Base-by-base conservation (phyloP, 2,797 vertebrate genomes). In the Nyctalus aviator region DNA sequence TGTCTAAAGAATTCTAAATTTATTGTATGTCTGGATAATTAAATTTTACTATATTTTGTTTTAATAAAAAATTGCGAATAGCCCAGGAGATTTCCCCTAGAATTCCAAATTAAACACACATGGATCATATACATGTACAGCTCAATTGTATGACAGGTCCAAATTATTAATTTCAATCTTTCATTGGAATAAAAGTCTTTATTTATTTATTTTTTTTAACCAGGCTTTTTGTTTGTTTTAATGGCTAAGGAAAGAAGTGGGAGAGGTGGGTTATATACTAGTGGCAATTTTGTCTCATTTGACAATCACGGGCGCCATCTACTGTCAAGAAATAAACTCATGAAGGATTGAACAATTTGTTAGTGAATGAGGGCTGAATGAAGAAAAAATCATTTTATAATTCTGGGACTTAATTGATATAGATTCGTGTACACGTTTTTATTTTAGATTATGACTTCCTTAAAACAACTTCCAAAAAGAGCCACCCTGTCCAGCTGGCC, bases 221-320 rank as follows among this genome's bases (percentile, higher is more conserved):
- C 20, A 69, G 76, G 76, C 35, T 75, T 44, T 66, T 64, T 14
- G 32, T 30, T 59, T 20, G 41, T 37, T 84, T 53, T 84, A 37
- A 53, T 32, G 15, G 1, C 46, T 37, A 18, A 71, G 30, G 50
- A 82, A 85, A 66, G 44, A 20, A n/a, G 53, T n/a, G 9, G 41
- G 8, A 55, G 4, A 27, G 32, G 12, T 25, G 13, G 18, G 12
- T n/a, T 64, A 30, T n/a, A 5, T 0, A n/a, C n/a, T n/a, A 25
- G 8, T 0, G 9, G 7, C n/a, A 25, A 69, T 30, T 89, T 89
- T n/a, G 15, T 78, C 13, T 84, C 84, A 46, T 95, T 94, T 75
- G 23, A 44, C 37, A 59, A 95, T 72, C 96, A 64, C 20, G 53
- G 95, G 90, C 53, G 93, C 96, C 97, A 96, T 71, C 97, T 97